Conservation (phyloP, 1,140 invertebrate species). For the Musca domestica region DNA sequence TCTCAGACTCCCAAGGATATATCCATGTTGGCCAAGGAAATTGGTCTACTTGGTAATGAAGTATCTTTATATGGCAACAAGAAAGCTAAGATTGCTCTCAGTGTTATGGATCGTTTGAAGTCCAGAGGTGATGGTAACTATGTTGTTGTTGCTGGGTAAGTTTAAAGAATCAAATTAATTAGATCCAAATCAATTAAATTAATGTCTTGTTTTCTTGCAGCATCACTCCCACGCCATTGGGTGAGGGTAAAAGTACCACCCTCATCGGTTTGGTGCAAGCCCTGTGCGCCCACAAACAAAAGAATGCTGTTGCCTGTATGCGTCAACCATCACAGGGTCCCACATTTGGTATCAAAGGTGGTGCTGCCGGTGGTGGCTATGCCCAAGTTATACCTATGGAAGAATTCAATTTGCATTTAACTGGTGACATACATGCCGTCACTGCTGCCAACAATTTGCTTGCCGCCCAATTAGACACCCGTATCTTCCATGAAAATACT, state of each 20-base stretch:
- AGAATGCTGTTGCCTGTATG: slow-evolving; percentile 91
- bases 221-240: slow-evolving; percentile 95
- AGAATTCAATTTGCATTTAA: slow-evolving; percentile 98
- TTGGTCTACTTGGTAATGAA: slow-evolving; percentile 79
- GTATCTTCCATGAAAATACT: slow-evolving; percentile 93
- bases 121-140: slow-evolving; percentile 81
- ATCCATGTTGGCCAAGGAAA: slow-evolving; percentile 72
- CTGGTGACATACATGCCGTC: slow-evolving; percentile 98
- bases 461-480: slow-evolving; percentile 89
- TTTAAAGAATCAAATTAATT: not conserved
- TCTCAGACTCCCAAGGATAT: slow-evolving; percentile 88
- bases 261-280: slow-evolving; percentile 92
- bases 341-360: slow-evolving; percentile 95
- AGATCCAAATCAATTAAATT: not conserved
- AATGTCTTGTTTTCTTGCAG: slow-evolving; percentile 52
- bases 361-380: slow-evolving; percentile 49
- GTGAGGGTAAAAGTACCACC: slow-evolving; percentile 97
- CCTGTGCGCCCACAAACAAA: slow-evolving; percentile 77
- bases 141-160: slow-evolving; percentile 90
- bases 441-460: slow-evolving; percentile 96
- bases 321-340: slow-evolving; percentile 98
- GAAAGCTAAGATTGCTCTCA: slow-evolving; percentile 93
- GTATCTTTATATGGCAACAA: slow-evolving; percentile 88
- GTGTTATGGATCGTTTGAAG: slow-evolving; percentile 73
- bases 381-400: slow-evolving; percentile 97